Base-by-base conservation (phyloP, 2,113 vertebrate species). In the Pteronura brasiliensis region DNA sequence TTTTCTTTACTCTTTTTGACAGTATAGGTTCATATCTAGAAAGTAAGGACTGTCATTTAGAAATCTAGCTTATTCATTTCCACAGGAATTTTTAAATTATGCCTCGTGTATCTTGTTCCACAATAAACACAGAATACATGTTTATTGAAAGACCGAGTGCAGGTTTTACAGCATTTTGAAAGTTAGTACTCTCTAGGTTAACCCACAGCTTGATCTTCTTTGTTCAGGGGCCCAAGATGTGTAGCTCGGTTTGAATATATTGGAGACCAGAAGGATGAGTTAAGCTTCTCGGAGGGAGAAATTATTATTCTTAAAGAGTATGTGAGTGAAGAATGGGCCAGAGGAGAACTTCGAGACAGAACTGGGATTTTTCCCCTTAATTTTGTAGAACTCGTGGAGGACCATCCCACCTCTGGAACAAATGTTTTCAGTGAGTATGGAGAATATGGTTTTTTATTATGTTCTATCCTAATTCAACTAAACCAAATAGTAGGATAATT, bases 171-270 rank as follows among this genome's bases (percentile, higher is more conserved):
- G 65, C 79, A 82, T 86, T 89, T 69, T 86, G 65, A 82, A 91
- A 85, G 27, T 83, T 36, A 55, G n/a, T 79, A 8, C 12, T 93
- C 14, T 96, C 34, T 88, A 87, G 23, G 94, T 92, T 88, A 93
- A 95, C 93, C 92, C 13, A 67, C 61, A 63, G 95, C 31, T 5
- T 97, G 20, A 67, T 49, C 96, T 72, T 97, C 44, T 98, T 97
- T 98, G 61, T 95, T 97, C 96, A 99, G 99, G 55, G 99, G 99
- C 61, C 99, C 99, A 3, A 99, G 99, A 76, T 99, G 99, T 72
- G 67, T 99, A 96, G 99, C 99, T 27, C 99, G 99, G 76, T 99
- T 99, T 94, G 99, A 99, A 96, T 99, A 99, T 42, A 99, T 99
- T 13, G 99, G 99, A 49, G 99, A 99, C 97, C 99, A 99, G 96